Conservation (phyloP, 2,888 invertebrate genomes). For the Poecilus cupreus region DNA sequence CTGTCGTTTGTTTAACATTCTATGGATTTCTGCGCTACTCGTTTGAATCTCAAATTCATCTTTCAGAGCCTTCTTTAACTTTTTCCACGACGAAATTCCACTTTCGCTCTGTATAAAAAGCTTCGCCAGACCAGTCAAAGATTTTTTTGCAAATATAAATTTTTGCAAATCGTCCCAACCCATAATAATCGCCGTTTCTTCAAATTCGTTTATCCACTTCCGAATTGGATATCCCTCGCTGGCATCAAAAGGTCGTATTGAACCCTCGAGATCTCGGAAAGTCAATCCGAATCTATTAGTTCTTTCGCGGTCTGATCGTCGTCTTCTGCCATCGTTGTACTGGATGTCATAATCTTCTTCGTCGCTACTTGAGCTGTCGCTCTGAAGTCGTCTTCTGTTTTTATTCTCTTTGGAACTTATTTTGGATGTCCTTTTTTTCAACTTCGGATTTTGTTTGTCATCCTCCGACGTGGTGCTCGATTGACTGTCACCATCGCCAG, state of each 20-base stretch:
- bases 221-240: slow-evolving; percentile 26
- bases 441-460: too few relatives aligned
- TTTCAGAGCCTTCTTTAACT: slow-evolving; percentile 42
- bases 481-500: too few relatives aligned
- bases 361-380: too few relatives aligned
- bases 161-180: slow-evolving; percentile 56
- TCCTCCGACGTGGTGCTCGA: too few relatives aligned
- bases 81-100: slow-evolving; percentile 40
- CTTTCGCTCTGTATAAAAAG: slow-evolving; percentile 49
- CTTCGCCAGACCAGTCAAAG: slow-evolving; percentile 53
- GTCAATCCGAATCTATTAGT: neutral
- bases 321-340: too few relatives aligned
- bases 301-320: too few relatives aligned
- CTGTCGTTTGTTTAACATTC: neutral
- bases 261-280: neutral
- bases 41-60: slow-evolving; percentile 14
- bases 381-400: too few relatives aligned
- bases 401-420: too few relatives aligned
- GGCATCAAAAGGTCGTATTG: slow-evolving; percentile 3
- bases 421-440: too few relatives aligned
- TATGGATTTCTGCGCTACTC: neutral
- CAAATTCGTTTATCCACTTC: slow-evolving; percentile 59
- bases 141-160: slow-evolving; percentile 59
- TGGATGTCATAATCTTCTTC: too few relatives aligned
- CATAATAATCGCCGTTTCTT: slow-evolving; percentile 48